Conservation (phyloP, 2,888 invertebrate genomes). For the Molanna angustata region DNA sequence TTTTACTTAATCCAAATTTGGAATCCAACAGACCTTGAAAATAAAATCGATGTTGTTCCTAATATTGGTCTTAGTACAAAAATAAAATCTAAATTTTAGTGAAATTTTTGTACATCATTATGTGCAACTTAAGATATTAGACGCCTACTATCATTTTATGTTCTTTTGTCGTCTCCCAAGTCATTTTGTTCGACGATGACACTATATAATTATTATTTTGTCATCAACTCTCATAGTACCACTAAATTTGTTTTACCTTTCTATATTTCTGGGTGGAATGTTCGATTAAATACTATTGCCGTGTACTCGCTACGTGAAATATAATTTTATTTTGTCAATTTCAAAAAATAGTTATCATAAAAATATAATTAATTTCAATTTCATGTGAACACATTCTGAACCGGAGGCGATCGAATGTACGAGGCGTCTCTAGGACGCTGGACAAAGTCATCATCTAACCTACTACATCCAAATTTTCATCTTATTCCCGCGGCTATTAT, state of each 20-base stretch:
- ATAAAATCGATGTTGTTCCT: too few species aligned
- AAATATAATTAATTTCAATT: not conserved
- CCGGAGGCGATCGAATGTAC: not conserved
- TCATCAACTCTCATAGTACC: too few species aligned
- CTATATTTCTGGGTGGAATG: too few species aligned
- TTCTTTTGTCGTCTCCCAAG: not conserved
- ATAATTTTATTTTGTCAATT: too few species aligned
- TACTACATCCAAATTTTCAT: not conserved
- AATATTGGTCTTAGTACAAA: constrained; percentile 29
- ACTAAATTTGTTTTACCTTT: too few species aligned
- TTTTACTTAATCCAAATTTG: too few species aligned
- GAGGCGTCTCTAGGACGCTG: not conserved
- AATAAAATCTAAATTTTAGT: constrained; percentile 32
- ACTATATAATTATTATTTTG: too few species aligned
- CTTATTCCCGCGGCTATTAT: not conserved
- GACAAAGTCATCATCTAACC: not conserved
- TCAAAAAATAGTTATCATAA: too few species aligned
- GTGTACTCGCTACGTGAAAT: too few species aligned
- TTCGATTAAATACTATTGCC: too few species aligned
- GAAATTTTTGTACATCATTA: constrained; percentile 31
- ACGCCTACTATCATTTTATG: constrained; percentile 9
- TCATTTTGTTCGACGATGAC: too few species aligned
- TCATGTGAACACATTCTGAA: not conserved
- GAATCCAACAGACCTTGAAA: too few species aligned
- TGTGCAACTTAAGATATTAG: constrained; percentile 28